Evolutionary conservation across 2,888 invertebrate genomes (phyloP).

Genomic region (Sinhomidia bicolor): DNA sequence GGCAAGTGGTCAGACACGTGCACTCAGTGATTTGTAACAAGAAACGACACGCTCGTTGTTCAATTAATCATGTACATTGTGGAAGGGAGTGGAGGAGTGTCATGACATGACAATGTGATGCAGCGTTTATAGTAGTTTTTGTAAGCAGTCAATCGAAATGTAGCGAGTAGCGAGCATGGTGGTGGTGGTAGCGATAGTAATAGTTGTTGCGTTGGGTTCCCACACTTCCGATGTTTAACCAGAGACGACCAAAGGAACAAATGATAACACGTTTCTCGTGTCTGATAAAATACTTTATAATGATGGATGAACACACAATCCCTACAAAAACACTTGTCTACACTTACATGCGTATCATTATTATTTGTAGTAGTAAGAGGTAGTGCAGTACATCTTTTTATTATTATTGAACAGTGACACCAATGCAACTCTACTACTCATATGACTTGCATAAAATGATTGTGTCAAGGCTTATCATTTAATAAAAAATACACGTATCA

Average conservation of each 20-base stretch:
- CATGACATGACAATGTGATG: slow-evolving; percentile 48
- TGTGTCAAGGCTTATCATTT: neutral
- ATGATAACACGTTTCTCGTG: slow-evolving; percentile 46
- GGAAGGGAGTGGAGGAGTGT: slow-evolving; percentile 32
- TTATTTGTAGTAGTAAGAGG: too few species aligned
- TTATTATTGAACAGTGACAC: too few species aligned
- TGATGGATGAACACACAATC: slow-evolving; percentile 37
- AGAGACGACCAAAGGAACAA: slow-evolving; percentile 26
- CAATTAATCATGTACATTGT: slow-evolving; percentile 57
- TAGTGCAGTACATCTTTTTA: too few species aligned
- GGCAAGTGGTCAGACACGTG: slow-evolving; percentile 70
- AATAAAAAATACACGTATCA: neutral
- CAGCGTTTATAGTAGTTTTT: slow-evolving; percentile 3
- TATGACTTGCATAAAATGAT: slow-evolving; percentile 6
- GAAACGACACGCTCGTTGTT: slow-evolving; percentile 56
- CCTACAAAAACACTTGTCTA: neutral
- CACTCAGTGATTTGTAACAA: slow-evolving; percentile 39
- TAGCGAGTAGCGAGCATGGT: neutral
- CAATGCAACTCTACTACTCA: neutral
- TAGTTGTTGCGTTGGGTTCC: slow-evolving; percentile 32
- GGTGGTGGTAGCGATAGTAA: neutral
- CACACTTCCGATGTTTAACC: slow-evolving; percentile 54
- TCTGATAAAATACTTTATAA: slow-evolving; percentile 44
- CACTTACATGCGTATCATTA: too few species aligned
- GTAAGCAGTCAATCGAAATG: slow-evolving; percentile 33